Base-by-base conservation (phyloP, 1,140 invertebrate genomes). In the Bombus superbus region DNA sequence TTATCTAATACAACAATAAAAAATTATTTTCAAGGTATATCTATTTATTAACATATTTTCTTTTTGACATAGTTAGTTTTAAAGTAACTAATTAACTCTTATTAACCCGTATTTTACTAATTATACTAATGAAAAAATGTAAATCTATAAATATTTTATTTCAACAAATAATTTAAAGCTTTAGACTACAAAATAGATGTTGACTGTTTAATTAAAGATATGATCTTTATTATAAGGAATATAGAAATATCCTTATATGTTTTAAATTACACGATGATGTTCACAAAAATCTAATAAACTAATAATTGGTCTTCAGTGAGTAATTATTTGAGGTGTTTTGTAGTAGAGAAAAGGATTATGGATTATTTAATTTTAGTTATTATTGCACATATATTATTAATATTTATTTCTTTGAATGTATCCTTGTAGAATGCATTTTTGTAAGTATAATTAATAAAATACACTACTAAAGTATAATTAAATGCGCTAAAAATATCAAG, bases 1-100 rank as follows among this genome's bases (percentile, higher is more conserved):
- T 93, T 99, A 8, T 96, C 96, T 3, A 97, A 97, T 62, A 98
- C 96, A 72, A 97, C 97, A 0, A 94, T 98, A 2, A 96, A 96
- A 68, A 96, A 96, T 66, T 97, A 96, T 92, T 96, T 94, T 93
- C 95, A 93, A 95, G 96, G 91, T 96, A 93, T 87, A 47, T 47
- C 77, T 59, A 53, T 76, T 35, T 40, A 38, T 74, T n/a, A 64
- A 42, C 5, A 13, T 53, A 35, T 32, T n/a, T 71, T 25, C 11
- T 40, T 32, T 32, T 32, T 32, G 1, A 32, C 32, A 32, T 11
- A 71, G 40, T 40, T 11, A 10, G 1, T 72, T 72, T 22, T 71
- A 40, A 42, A 71, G n/a, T 71, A 11, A 22, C 5, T 42, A 40
- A 38, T 68, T 32, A 64, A 64, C 15, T 64, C 13, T 64, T 64